Conservation (phyloP, 1,140 invertebrate species). For the Meloidogyne floridensis region DNA sequence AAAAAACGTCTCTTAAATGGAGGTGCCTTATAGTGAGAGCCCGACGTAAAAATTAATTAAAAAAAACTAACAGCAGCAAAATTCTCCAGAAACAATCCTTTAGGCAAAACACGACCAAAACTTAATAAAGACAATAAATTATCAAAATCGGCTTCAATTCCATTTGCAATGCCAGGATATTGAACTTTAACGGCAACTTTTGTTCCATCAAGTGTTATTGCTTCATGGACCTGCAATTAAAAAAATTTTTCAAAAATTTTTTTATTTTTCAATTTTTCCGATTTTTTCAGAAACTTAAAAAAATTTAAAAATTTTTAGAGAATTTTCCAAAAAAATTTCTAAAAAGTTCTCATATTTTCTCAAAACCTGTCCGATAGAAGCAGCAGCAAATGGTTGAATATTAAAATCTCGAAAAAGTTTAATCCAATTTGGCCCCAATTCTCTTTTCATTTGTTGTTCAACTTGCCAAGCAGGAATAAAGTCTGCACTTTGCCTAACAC, state of each 20-base stretch:
- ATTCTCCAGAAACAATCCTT: constrained; percentile 92
- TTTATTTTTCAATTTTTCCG: background rate
- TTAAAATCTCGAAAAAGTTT: constrained; percentile 79
- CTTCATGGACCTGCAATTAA: constrained; percentile 56
- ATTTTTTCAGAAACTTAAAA: constrained; percentile 10
- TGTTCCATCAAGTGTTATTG: constrained; percentile 52
- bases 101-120: constrained; percentile 83
- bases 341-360: background rate
- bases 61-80: constrained; percentile 71
- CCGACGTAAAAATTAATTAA: no score
- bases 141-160: constrained; percentile 97
- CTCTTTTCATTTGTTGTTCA: constrained; percentile 77
- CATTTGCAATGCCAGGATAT: constrained; percentile 94
- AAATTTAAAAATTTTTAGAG: background rate
- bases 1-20: no score
- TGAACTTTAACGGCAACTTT: constrained; percentile 66
- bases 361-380: constrained; percentile 83
- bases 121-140: constrained; percentile 90
- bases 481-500: constrained; percentile 95
- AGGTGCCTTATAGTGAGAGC: no score
- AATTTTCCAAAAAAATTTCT: constrained; percentile 10
- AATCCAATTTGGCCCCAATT: constrained; percentile 85
- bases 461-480: constrained; percentile 98
- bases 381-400: constrained; percentile 95
- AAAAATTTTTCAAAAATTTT: background rate